Conservation (phyloP, 2,113 vertebrate species). For the Gopherus flavomarginatus region DNA sequence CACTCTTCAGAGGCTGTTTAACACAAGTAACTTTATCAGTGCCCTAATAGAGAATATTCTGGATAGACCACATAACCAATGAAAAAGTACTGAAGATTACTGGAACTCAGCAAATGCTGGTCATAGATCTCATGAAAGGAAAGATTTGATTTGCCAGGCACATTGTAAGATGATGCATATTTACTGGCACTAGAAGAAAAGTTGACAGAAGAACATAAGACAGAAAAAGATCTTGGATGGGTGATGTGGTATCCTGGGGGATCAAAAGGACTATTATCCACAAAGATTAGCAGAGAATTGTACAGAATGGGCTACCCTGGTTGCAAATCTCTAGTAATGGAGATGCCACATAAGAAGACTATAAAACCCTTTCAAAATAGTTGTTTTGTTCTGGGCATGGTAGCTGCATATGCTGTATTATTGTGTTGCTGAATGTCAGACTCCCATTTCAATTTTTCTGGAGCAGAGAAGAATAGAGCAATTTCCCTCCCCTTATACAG, state of each 20-base stretch:
- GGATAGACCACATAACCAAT: background rate
- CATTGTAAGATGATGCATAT: background rate
- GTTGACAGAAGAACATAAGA: background rate
- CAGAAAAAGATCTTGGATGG: background rate
- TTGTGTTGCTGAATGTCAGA: background rate
- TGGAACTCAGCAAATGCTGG: background rate
- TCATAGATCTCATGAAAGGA: background rate
- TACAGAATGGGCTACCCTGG: background rate
- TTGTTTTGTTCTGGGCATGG: background rate
- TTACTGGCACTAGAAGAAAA: background rate
- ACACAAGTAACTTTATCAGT: background rate
- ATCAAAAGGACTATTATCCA: background rate
- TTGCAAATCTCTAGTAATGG: too few species aligned
- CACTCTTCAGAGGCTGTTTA: background rate
- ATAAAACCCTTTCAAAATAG: background rate
- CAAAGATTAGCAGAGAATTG: background rate
- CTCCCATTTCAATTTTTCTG: background rate
- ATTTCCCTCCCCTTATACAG: background rate
- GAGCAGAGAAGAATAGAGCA: background rate
- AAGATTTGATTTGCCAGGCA: background rate
- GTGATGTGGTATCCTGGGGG: background rate
- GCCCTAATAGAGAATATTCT: background rate
- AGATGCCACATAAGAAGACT: too few species aligned
- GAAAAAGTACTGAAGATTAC: background rate
- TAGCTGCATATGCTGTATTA: background rate